phyloP scores from a whole-genome alignment of 2,888 invertebrate species.

The Oxytorus armatus region DNA sequence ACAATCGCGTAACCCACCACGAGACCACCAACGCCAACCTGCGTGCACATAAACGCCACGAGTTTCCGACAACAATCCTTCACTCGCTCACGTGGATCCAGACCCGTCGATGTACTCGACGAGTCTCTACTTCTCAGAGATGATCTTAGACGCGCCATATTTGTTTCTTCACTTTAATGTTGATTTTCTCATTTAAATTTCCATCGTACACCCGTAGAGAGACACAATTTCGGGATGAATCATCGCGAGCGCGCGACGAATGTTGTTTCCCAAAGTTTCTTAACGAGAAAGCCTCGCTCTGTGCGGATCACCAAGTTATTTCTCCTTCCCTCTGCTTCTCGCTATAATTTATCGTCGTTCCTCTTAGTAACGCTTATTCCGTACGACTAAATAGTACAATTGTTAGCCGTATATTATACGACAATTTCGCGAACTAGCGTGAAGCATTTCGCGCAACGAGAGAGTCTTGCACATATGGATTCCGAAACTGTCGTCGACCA shows the following conservation, averaged over 20 bases:
- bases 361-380: not conserved
- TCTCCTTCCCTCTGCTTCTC: not conserved
- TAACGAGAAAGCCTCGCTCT: no score
- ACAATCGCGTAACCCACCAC: conserved; percentile 95
- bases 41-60: conserved; percentile 96
- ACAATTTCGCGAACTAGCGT: not conserved
- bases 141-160: conserved; percentile 84
- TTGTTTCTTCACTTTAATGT: conserved; percentile 2
- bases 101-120: conserved; percentile 88
- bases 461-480: not conserved
- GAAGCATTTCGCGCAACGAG: not conserved
- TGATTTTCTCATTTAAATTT: not conserved
- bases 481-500: conserved; percentile 42
- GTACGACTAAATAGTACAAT: not conserved
- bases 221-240: not conserved
- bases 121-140: conserved; percentile 88
- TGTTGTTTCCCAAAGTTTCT: no score
- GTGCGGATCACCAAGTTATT: not conserved
- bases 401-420: not conserved
- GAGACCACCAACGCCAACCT: conserved; percentile 93
- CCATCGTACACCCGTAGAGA: not conserved
- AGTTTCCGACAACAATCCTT: conserved; percentile 94
- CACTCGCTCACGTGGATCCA: conserved; percentile 90
- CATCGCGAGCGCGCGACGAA: no score
- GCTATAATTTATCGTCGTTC: not conserved